Conservation (phyloP, 2,113 vertebrate species). For the Xenus cinereus region DNA sequence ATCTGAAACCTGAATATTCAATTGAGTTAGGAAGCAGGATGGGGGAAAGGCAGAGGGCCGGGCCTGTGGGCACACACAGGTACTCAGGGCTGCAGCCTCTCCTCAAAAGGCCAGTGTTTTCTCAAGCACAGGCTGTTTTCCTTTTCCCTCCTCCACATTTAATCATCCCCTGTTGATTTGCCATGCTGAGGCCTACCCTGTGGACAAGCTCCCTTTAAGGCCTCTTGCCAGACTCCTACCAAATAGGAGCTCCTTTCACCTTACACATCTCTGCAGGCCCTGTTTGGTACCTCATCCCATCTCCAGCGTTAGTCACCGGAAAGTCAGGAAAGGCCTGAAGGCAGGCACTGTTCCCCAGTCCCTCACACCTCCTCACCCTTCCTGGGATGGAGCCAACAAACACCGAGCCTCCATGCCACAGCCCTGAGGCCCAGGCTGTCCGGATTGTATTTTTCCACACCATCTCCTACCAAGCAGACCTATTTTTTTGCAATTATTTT, state of each 20-base stretch:
- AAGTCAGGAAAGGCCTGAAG: neutral
- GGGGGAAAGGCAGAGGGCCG: neutral
- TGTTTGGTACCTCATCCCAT: neutral
- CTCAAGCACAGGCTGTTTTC: neutral
- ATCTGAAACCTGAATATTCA: neutral
- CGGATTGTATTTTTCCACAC: neutral
- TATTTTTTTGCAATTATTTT: neutral
- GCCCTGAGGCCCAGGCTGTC: neutral
- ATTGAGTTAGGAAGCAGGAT: neutral
- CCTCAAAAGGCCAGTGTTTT: neutral
- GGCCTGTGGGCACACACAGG: neutral
- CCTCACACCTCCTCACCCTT: neutral
- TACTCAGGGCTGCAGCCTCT: neutral
- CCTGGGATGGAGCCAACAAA: neutral
- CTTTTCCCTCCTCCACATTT: neutral
- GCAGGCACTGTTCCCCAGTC: neutral
- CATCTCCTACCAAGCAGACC: neutral
- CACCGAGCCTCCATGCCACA: fast-evolving
- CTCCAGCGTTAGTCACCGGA: neutral
- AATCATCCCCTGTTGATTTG: neutral
- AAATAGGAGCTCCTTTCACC: neutral
- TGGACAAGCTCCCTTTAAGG: neutral
- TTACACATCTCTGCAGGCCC: neutral
- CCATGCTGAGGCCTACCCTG: neutral
- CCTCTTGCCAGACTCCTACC: neutral